These are phyloP conservation scores for Luffia ferchaultella DNA, from an alignment of 2,888 invertebrate genomes.

Conservation along the genomic window DNA sequence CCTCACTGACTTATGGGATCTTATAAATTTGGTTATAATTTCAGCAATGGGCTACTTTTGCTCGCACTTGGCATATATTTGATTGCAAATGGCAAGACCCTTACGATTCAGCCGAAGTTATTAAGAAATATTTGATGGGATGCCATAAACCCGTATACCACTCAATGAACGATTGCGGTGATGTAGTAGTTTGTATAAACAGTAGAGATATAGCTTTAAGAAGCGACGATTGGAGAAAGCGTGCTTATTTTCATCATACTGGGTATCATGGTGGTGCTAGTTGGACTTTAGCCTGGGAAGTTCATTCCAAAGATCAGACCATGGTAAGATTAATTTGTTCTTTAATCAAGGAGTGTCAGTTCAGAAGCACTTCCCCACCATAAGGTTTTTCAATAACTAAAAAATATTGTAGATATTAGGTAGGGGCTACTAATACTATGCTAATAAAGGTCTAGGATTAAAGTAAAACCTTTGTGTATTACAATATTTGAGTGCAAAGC, in stretches of 20 bases:
- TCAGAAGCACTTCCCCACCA: no score
- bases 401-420: no score
- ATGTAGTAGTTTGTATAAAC: slow-evolving; percentile 94
- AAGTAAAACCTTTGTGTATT: no score
- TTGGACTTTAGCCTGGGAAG: slow-evolving; percentile 93
- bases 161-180: slow-evolving; percentile 89
- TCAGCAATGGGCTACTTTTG: slow-evolving; percentile 98
- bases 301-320: slow-evolving; percentile 91
- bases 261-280: slow-evolving; percentile 88
- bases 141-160: slow-evolving; percentile 94
- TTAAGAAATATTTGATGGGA: slow-evolving; percentile 86
- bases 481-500: no score
- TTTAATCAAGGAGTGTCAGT: no score
- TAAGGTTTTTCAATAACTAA: no score
- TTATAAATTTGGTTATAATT: slow-evolving; percentile 22
- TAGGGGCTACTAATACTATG: no score
- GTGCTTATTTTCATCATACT: slow-evolving; percentile 92
- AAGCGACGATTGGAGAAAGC: slow-evolving; percentile 86
- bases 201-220: slow-evolving; percentile 83
- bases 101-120: slow-evolving; percentile 78
- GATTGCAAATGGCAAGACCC: slow-evolving; percentile 99
- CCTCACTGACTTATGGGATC: no score
- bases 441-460: no score
- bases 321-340: no score
- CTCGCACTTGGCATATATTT: slow-evolving; percentile 93